Base-by-base conservation (phyloP, 2,888 invertebrate genomes). In the Eilema caniola region DNA sequence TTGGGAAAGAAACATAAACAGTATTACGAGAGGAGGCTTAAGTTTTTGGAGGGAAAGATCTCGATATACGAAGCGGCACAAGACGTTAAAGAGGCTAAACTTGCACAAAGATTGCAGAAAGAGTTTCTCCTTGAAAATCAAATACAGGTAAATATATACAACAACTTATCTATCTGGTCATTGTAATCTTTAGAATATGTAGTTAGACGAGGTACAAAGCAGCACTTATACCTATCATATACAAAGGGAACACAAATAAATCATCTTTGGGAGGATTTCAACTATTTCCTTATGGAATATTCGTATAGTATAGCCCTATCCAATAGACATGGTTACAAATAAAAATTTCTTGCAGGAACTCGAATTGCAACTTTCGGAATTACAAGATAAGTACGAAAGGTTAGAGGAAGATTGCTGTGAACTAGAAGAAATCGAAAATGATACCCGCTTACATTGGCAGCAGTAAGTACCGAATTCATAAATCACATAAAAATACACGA, bases 391-490 rank as follows among this genome's bases (percentile, higher is more conserved):
- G 83, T 97, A 97, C 89, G 95, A 96, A 71, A 93, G 94, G 80
- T 90, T 97, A 80, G 97, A 97, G 85, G 97, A 97, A 87, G 97
- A 97, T 85, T 96, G 96, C 88, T 97, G 97, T 86, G 97, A 97
- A 89, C 95, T 97, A 76, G 97, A 97, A 90, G 97, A 97, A 90
- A 97, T 97, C 37, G 97, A 97, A 91, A 97, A 97, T 93, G 97
- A 97, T 83, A 97, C 97, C n/a, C 92, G 96, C 81, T 90, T 96
- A 79, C 95, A 96, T 88, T 96, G 96, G 92, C 96, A 96, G 86
- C 95, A 96, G 95, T 95, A 84, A 92, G 95, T 92, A 69, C 72
- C n/a, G n/a, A n/a, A n/a, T n/a, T n/a, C n/a, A 3, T 53, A 53
- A 53, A 53, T 53, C 5, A n/a, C 10, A 53, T 41, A n/a, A 53